Evolutionary conservation across 2,888 invertebrate species (phyloP), one percentile per base, ranked within the genome.

Genomic region (Drosophila histrio): DNA sequence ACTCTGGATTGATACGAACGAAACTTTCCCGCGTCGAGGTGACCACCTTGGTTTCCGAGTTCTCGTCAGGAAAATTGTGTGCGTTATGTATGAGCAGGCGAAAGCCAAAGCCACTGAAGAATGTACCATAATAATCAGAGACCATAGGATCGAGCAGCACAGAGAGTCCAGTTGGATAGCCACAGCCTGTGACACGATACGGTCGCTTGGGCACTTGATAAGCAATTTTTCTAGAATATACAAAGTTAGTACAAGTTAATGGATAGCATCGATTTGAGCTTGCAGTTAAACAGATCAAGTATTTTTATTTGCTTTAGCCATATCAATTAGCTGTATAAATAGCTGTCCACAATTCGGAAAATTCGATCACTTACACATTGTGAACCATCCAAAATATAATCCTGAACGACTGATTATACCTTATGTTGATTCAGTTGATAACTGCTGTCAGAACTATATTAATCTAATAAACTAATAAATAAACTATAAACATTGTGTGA

Each of bases 111-210:
- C 95, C 94, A 5, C 94, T 94, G 1, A 94, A 90, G 6, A 92
- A 89, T 0, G 94, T 92, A 44, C 94, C 94, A 79, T 94, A 94
- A 87, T 95, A 95, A 84, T 96, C 95, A 0, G 92, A 89, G 0
- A 92, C 91, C 36, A 93, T 88, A 0, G 93, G 93, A 74, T 94
- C 93, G 0, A 95, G 74, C 2, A 94, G 81, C 0, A 94, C 92
- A 0, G 94, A 94, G 0, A 95, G 91, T 0, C 95, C 95, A 0
- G 94, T 95, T 78, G 94, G 93, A 83, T 94, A 94, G 0, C 95
- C 95, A 79, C 95, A 95, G 0, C 95, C 94, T 0, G 95, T 94
- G 0, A 95, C 93, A 1, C 94, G 93, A 54, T 93, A 93, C 0
- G 95, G 94, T 2, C 87, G 89, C 19, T 90, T 89, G 32, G 92